Conservation (phyloP, 2,113 vertebrate species). For the Neodontobutis hainanensis region DNA sequence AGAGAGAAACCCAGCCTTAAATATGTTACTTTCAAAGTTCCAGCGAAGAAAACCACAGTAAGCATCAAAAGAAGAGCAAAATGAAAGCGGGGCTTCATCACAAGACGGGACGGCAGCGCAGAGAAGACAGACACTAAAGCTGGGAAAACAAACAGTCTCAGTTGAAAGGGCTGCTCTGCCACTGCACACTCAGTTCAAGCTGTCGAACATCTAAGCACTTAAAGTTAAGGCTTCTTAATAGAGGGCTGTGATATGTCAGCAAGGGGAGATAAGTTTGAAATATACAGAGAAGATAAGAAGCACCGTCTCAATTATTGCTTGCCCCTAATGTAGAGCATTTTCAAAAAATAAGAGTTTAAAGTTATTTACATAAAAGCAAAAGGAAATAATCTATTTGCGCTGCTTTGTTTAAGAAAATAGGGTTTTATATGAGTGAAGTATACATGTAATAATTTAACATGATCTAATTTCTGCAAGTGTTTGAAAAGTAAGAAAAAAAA, state of each 20-base stretch:
- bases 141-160: conserved; percentile 13
- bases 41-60: conserved; percentile 26
- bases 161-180: conserved; percentile 28
- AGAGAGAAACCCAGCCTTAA: not conserved
- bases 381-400: conserved; percentile 16
- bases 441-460: conserved; percentile 1
- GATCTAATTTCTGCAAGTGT: conserved; percentile 49
- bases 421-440: not conserved
- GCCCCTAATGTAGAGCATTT: not conserved
- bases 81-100: conserved; percentile 26
- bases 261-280: conserved; percentile 15
- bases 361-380: conserved; percentile 8
- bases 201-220: conserved; percentile 11
- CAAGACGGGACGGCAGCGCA: conserved; percentile 17
- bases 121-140: conserved; percentile 23
- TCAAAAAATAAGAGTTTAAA: not conserved
- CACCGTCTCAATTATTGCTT: conserved; percentile 3
- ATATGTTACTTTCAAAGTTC: conserved; percentile 16
- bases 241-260: conserved; percentile 42
- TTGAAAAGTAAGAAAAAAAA: conserved; percentile 50
- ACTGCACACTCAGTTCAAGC: conserved; percentile 8
- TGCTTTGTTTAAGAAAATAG: not conserved
- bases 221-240: conserved; percentile 32
- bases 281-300: conserved; percentile 11
- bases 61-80: conserved; percentile 21